Base-by-base conservation (phyloP, 2,797 vertebrate genomes). In the Enteromius radiatus region DNA sequence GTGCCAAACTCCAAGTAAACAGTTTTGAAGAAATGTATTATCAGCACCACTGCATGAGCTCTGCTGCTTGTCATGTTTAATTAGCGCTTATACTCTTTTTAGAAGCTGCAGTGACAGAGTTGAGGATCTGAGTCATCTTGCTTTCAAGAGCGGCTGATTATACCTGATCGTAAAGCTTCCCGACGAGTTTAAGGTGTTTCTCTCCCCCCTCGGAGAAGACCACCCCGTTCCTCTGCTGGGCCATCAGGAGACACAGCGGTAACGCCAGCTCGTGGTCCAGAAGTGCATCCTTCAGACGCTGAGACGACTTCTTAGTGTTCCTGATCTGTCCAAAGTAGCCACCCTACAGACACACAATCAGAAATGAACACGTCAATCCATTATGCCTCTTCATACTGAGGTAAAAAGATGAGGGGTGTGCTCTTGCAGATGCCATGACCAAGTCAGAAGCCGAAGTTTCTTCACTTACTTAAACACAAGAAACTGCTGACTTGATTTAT, bases 301-400 rank as follows among this genome's bases (percentile, higher is more conserved):
- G 98, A 47, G 98, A 99, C 0, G 98, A 99, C 85, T 99, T 99
- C 93, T 99, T 99, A 17, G 98, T 99, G 94, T 99, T 99, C 90
- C 98, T 95, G 87, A 99, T 99, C 88, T 99, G 98, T 31, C 98
- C 98, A 33, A 99, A 99, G 92, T 99, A 99, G 68, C 98, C 98
- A 8, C 98, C 98, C 98, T 99, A 63, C 74, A 54, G 15, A 84
- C 38, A 69, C n/a, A 84, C 74, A 75, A 61, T 63, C 6, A 61
- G 26, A 61, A 61, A 61, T 14, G 19, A 84, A 54, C 85, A 65
- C 2, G 5, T 38, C 33, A 43, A 14, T 4, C 28, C 43, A 33
- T 33, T 33, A 7, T 8, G 2, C 3, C 31, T 11, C 21, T 38
- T 49, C 7, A 38, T 8, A 38, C 5, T 2, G 69, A 71, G 26